Evolutionary conservation across 1,140 invertebrate species (phyloP).

Genomic region (Prorops nasuta): DNA sequence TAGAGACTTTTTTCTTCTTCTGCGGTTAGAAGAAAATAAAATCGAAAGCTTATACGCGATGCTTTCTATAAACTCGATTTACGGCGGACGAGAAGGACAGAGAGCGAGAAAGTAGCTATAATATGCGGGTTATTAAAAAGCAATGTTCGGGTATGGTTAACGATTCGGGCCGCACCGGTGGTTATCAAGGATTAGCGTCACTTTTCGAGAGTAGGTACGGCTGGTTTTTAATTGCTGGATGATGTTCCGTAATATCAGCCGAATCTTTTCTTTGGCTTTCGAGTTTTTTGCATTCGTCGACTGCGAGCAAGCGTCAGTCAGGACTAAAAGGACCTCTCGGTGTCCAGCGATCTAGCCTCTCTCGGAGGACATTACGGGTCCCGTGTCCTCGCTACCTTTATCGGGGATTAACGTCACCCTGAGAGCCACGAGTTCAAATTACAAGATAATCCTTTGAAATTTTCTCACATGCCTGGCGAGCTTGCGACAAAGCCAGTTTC

Average conservation of each 20-base stretch:
- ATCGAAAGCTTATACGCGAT: too few relatives aligned
- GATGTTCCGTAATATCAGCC: slow-evolving; percentile 7
- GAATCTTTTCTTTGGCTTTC: slow-evolving; percentile 10
- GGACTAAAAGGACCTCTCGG: slow-evolving; percentile 12
- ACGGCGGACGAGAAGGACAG: too few relatives aligned
- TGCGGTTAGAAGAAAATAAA: too few relatives aligned
- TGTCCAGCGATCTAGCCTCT: neutral
- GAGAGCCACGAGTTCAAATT: slow-evolving; percentile 5
- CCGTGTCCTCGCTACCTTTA: slow-evolving; percentile 18
- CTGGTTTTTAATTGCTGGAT: slow-evolving; percentile 18
- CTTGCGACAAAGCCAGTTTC: too few relatives aligned
- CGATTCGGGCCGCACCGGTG: slow-evolving; percentile 2
- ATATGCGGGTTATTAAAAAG: too few relatives aligned
- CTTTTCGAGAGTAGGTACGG: slow-evolving; percentile 6
- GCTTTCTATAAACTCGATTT: too few relatives aligned
- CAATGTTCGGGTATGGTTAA: too few relatives aligned
- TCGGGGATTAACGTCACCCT: slow-evolving; percentile 16
- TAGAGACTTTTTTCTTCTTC: too few relatives aligned
- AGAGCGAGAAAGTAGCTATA: too few relatives aligned
- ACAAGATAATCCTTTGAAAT: neutral
- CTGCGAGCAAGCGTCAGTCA: slow-evolving; percentile 7
- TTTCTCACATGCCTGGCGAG: neutral
- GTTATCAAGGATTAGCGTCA: slow-evolving; percentile 23
- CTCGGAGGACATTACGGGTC: slow-evolving; percentile 1
- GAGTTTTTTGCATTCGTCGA: slow-evolving; percentile 4